Conservation (phyloP, 2,797 vertebrate genomes). For the Oceanodroma leucorhoa region DNA sequence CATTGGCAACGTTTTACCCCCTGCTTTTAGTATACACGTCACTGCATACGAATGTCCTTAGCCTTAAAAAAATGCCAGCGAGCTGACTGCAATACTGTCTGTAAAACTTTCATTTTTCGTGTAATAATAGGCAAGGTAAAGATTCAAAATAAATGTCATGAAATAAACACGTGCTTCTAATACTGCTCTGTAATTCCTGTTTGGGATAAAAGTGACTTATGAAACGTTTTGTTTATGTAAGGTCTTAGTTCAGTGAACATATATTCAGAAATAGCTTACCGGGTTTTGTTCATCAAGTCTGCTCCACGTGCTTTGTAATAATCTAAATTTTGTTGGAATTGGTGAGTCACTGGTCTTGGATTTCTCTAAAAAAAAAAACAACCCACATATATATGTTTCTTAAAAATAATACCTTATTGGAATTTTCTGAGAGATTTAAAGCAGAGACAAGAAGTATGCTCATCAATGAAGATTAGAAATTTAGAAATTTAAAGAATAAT, state of each 20-base stretch:
- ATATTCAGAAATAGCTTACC: constrained; percentile 77
- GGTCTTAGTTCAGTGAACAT: not conserved
- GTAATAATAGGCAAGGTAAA: not conserved
- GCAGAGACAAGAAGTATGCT: not conserved
- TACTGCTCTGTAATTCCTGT: not conserved
- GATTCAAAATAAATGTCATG: not conserved
- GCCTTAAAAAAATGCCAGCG: not conserved
- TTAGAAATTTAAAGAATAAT: not conserved
- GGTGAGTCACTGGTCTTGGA: constrained; percentile 91
- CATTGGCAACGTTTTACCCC: rapidly evolving
- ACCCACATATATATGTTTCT: not conserved
- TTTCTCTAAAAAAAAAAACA: constrained; percentile 81
- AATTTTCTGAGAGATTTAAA: not conserved
- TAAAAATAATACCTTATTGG: not conserved
- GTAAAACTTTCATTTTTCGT: not conserved
- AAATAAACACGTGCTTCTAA: not conserved
- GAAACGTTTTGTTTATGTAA: not conserved
- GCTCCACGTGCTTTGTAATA: constrained; percentile 96
- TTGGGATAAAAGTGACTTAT: not conserved
- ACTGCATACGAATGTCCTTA: not conserved
- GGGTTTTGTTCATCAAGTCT: constrained; percentile 91
- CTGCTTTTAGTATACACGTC: not conserved
- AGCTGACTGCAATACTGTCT: not conserved
- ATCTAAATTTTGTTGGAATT: constrained; percentile 97
- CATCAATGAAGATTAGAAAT: not conserved